These are phyloP conservation scores for Asteroscopus sphinx DNA, from an alignment of 2,888 invertebrate species.

Conservation along the genomic window DNA sequence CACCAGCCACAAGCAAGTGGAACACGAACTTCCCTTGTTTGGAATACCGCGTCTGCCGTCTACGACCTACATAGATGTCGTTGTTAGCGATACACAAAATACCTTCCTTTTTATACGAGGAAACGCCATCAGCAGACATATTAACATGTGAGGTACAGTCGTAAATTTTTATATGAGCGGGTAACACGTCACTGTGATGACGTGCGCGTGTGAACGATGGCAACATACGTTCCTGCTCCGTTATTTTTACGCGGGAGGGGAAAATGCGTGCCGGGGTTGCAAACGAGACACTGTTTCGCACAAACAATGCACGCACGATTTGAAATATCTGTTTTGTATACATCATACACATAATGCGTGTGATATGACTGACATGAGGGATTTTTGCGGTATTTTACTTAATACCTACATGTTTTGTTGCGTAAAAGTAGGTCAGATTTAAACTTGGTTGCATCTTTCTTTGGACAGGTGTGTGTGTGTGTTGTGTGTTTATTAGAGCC, in stretches of 20 bases:
- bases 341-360: constrained; percentile 53
- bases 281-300: constrained; percentile 66
- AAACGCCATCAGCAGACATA: constrained; percentile 57
- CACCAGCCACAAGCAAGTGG: constrained; percentile 1
- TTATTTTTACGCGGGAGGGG: constrained; percentile 70
- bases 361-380: constrained; percentile 58
- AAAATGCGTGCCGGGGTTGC: constrained; percentile 77
- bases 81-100: constrained; percentile 53
- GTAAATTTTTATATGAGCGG: constrained; percentile 81
- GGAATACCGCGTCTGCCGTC: constrained; percentile 6
- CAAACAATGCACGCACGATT: constrained; percentile 74
- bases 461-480: constrained; percentile 18
- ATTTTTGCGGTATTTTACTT: constrained; percentile 50
- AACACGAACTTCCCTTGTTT: constrained; percentile 10
- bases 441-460: constrained; percentile 22
- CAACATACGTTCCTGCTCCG: constrained; percentile 53
- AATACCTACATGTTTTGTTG: too few relatives aligned
- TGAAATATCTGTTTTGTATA: constrained; percentile 72
- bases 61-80: constrained; percentile 18
- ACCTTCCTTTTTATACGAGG: constrained; percentile 40
- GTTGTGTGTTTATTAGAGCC: constrained; percentile 35
- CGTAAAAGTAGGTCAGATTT: constrained; percentile 44
- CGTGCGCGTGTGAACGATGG: constrained; percentile 65
- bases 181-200: constrained; percentile 74
- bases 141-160: constrained; percentile 75